Percentiles rank a stretch among this genome's conserved stretches.
Evolutionary conservation across 2,888 invertebrate genomes (phyloP).

Genomic region (Tromatobia lineatoria): DNA sequence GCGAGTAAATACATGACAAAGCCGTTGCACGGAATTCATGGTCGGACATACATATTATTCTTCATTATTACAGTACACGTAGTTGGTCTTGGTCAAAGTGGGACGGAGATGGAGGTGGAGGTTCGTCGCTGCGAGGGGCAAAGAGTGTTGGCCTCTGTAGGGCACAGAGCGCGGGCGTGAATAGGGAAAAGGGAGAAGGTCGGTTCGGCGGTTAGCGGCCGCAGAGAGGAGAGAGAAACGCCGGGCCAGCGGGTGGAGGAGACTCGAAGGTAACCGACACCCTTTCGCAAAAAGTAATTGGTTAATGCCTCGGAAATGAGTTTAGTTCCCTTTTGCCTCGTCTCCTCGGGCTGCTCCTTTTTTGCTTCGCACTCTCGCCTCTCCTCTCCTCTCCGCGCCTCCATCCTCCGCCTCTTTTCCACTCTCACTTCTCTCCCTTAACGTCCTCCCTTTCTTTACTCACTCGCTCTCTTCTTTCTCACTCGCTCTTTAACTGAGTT

Average conservation of each 20-base stretch:
- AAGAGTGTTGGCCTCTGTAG: slow-evolving; percentile 44
- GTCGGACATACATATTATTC: slow-evolving; percentile 4
- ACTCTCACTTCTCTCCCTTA: slow-evolving; percentile 20
- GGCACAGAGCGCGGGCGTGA: slow-evolving; percentile 16
- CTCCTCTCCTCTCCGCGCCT: slow-evolving; percentile 65
- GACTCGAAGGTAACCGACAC: slow-evolving; percentile 82
- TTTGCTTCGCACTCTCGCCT: slow-evolving; percentile 49
- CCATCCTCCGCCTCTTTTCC: slow-evolving; percentile 37
- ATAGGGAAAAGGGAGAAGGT: slow-evolving; percentile 43
- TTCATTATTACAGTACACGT: slow-evolving; percentile 6
- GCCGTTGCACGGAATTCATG: neutral
- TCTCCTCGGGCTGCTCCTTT: slow-evolving; percentile 70
- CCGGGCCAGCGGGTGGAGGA: slow-evolving; percentile 56
- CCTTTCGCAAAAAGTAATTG: slow-evolving; percentile 85
- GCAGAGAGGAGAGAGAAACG: slow-evolving; percentile 54
- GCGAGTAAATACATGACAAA: slow-evolving; percentile 1
- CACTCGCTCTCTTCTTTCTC: slow-evolving; percentile 58
- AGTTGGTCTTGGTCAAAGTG: neutral
- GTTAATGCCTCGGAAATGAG: slow-evolving; percentile 85
- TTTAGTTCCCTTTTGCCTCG: slow-evolving; percentile 83
- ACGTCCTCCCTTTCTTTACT: slow-evolving; percentile 45
- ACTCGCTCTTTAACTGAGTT: slow-evolving; percentile 51
- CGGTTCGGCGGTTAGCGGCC: slow-evolving; percentile 64
- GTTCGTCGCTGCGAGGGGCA: slow-evolving; percentile 41
- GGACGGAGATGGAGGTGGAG: neutral